Evolutionary conservation across 2,113 vertebrate species (phyloP), one percentile per base, ranked within the genome.

Genomic region (Piprites chloris): DNA sequence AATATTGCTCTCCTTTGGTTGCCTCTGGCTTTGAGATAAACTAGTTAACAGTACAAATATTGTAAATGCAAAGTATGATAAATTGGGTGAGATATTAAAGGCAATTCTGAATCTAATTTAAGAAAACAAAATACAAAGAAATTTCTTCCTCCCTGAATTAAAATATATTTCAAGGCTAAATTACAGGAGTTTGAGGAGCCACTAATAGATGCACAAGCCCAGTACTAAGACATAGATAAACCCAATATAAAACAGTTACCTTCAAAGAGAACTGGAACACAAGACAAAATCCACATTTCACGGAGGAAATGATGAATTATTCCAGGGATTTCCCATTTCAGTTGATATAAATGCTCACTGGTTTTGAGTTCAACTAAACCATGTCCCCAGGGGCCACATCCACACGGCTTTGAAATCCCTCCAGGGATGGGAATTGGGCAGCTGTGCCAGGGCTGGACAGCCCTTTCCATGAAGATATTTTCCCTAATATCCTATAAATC

Each of bases 11-110:
- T 69, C 42, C 46, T 85, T 58, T 44, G 61, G 85, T 52, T 44
- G 87, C 85, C 86, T 89, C 77, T 8, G 19, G 96, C 81, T 87
- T 53, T 18, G 35, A 94, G 67, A 93, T 92, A 95, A 94, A 95
- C 74, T 42, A 66, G 93, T 95, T 93, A 95, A 71, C 90, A 74
- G 44, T 12, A 65, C 55, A 88, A 79, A 91, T 63, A 83, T 2
- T 78, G 92, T 22, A 87, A 94, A 90, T 39, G 72, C 22, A 88
- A 69, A 74, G 55, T n/a, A 85, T 58, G 89, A 86, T 73, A 59
- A 76, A 94, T 27, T 27, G n/a, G 73, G 41, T 0, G 17, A 92
- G 52, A 78, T 85, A 78, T 71, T 85, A 77, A 33, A 88, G 71
- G 82, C 68, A 55, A 15, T 85, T 56, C 84, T n/a, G 75, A 90